Evolutionary conservation across 2,113 vertebrate species (phyloP).

Genomic region (Zosterops hypoxanthus): DNA sequence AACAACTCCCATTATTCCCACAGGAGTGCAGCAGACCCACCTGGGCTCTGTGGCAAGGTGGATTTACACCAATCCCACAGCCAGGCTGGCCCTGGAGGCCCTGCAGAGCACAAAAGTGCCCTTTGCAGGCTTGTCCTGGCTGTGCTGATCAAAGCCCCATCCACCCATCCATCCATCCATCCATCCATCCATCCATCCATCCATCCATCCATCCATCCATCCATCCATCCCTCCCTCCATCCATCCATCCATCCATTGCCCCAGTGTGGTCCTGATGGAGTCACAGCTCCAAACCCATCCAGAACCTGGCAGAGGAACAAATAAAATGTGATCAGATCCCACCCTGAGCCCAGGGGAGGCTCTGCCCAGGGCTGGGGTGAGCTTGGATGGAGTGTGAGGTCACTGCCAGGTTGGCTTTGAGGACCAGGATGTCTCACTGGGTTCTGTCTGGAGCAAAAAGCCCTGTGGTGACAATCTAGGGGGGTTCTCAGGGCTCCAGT

Average conservation of each 20-base stretch:
- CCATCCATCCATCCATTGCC: background rate
- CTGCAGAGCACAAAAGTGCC: background rate
- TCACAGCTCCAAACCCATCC: background rate
- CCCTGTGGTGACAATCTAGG: background rate
- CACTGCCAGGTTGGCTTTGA: background rate
- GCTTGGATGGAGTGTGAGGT: background rate
- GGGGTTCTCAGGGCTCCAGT: background rate
- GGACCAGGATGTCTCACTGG: background rate
- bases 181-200: too few relatives aligned
- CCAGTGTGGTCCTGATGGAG: background rate
- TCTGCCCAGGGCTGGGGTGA: background rate
- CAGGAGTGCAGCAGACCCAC: background rate
- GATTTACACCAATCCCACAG: background rate
- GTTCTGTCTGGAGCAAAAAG: background rate
- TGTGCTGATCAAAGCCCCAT: background rate
- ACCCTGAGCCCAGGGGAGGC: background rate
- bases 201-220: too few relatives aligned
- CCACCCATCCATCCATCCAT: too few relatives aligned
- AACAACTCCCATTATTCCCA: background rate
- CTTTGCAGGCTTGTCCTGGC: background rate
- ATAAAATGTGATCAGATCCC: background rate
- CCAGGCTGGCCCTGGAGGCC: background rate
- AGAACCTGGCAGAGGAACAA: background rate
- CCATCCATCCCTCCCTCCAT: too few relatives aligned
- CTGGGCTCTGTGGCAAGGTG: background rate